Evolutionary conservation across 2,888 invertebrate genomes (phyloP).

Genomic region (Meta bourneti): DNA sequence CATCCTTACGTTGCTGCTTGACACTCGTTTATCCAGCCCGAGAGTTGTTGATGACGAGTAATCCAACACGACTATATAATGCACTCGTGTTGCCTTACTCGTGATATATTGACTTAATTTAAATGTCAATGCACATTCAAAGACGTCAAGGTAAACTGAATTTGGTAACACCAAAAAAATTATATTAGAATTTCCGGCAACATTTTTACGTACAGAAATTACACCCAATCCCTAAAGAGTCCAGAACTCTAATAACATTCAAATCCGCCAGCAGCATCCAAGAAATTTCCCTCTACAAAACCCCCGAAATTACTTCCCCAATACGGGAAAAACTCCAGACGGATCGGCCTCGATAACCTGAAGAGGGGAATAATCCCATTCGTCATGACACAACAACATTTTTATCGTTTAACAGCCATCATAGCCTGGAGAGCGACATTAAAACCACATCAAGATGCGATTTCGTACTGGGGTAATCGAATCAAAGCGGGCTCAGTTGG

Average conservation of each 20-base stretch:
- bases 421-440: constrained; percentile 37
- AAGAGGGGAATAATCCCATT: constrained; percentile 3
- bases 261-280: not conserved
- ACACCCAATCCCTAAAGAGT: not conserved
- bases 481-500: constrained; percentile 29
- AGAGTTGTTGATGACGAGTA: too few relatives aligned
- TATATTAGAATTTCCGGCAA: too few relatives aligned
- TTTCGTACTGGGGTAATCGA: constrained; percentile 33
- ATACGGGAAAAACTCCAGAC: not conserved
- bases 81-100: too few relatives aligned
- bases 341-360: not conserved
- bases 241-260: not conserved
- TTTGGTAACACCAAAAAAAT: too few relatives aligned
- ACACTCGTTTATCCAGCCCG: too few relatives aligned
- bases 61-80: too few relatives aligned
- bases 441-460: constrained; percentile 54
- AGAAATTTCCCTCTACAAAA: not conserved
- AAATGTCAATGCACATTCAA: too few relatives aligned
- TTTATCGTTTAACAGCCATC: constrained; percentile 41
- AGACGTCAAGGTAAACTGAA: too few relatives aligned
- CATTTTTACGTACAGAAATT: too few relatives aligned
- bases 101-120: too few relatives aligned
- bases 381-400: constrained; percentile 38
- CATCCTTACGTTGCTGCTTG: too few relatives aligned
- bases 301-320: not conserved